A percentile compares a stretch with the other conserved stretches of the same genome.
Conservation (phyloP, 1,140 invertebrate species). For the Lycorma delicatula region DNA sequence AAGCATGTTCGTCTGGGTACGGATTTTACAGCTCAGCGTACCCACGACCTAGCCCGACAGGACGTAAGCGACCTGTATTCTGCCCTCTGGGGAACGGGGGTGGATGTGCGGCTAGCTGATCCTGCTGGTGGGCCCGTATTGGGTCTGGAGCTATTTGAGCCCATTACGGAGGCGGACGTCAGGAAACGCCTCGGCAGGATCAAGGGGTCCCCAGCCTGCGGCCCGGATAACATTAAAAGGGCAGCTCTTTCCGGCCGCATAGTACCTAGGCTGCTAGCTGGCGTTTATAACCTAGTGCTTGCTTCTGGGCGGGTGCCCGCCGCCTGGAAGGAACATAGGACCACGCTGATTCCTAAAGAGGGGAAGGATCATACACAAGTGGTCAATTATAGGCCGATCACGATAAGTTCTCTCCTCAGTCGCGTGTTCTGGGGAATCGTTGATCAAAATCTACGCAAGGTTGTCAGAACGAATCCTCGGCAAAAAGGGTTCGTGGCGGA, state of each 20-base stretch:
- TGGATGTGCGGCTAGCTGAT: not conserved
- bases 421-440: slow-evolving; percentile 26
- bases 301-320: slow-evolving; percentile 15
- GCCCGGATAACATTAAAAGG: slow-evolving; percentile 19
- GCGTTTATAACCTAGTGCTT: slow-evolving; percentile 18
- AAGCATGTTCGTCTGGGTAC: not conserved
- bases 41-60: not conserved
- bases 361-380: slow-evolving; percentile 17
- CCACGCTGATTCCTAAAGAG: slow-evolving; percentile 29
- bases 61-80: slow-evolving; percentile 10
- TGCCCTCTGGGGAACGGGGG: slow-evolving; percentile 8
- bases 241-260: not conserved
- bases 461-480: slow-evolving; percentile 11
- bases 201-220: slow-evolving; percentile 10
- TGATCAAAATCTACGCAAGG: slow-evolving; percentile 19
- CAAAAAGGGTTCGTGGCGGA: slow-evolving; percentile 27
- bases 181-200: not conserved
- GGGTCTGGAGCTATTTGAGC: slow-evolving; percentile 2
- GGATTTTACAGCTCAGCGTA: no score
- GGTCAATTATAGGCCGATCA: slow-evolving; percentile 28
- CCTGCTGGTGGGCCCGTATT: not conserved
- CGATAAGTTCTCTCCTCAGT: slow-evolving; percentile 21
- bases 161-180: not conserved
- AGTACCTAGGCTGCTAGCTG: not conserved
- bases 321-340: slow-evolving; percentile 27